These are phyloP conservation scores for Zosterops borbonicus DNA, from an alignment of 2,113 vertebrate genomes.

Conservation along the genomic window DNA sequence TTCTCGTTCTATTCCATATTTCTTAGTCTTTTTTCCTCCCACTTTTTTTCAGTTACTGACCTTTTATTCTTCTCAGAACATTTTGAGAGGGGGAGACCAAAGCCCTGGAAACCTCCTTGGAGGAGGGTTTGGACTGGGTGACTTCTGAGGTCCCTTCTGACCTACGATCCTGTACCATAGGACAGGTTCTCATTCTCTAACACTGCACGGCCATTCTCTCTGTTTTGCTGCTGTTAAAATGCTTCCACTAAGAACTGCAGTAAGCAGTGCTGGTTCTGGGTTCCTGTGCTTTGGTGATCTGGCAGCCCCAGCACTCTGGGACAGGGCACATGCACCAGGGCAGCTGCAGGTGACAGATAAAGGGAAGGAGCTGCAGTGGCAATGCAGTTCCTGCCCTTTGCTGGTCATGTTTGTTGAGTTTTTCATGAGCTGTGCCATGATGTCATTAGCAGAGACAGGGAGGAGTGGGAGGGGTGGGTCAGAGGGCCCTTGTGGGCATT, in stretches of 20 bases:
- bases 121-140: neutral
- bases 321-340: accelerated
- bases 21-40: neutral
- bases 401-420: neutral
- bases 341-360: accelerated
- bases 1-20: neutral
- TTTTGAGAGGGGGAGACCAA: neutral
- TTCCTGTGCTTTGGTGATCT: neutral
- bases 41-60: neutral
- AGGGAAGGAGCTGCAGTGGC: neutral
- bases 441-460: neutral
- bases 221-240: neutral
- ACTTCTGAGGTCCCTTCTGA: neutral
- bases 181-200: neutral
- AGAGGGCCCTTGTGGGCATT: neutral
- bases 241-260: accelerated
- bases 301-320: neutral
- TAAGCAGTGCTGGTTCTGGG: neutral
- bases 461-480: neutral
- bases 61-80: neutral
- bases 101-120: neutral
- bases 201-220: accelerated
- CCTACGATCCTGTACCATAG: accelerated
- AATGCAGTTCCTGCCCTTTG: accelerated
- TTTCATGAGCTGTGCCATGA: accelerated